Conservation (phyloP, 2,113 vertebrate genomes). For the Smithornis capensis region DNA sequence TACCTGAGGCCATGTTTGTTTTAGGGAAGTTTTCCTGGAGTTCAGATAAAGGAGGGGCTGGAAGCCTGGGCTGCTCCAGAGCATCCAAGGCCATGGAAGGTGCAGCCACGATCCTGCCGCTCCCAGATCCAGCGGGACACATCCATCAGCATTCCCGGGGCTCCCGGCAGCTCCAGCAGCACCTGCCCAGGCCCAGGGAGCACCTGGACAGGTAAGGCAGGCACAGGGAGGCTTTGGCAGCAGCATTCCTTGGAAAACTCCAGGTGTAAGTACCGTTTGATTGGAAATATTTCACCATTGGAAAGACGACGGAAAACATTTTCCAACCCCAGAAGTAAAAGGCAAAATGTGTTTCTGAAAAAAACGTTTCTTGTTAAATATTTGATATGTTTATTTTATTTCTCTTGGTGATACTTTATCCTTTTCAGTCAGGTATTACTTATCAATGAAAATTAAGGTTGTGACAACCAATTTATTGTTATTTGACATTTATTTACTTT, state of each 20-base stretch:
- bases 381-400: not conserved
- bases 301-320: rapidly evolving
- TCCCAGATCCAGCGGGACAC: not conserved
- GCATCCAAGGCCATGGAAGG: not conserved
- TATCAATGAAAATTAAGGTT: not conserved
- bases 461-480: rapidly evolving
- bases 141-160: not conserved
- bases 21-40: not conserved
- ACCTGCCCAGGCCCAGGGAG: not conserved
- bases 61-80: not conserved
- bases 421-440: not conserved
- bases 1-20: slow-evolving; percentile 39
- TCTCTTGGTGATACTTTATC: not conserved
- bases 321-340: not conserved
- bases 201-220: slow-evolving; percentile 37
- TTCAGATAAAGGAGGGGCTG: slow-evolving; percentile 19
- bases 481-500: not conserved
- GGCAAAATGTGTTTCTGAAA: not conserved
- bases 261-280: not conserved
- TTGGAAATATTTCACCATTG: not conserved
- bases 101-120: not conserved
- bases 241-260: not conserved
- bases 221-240: not conserved
- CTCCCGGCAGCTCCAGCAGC: not conserved
- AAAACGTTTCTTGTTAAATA: not conserved